Base-by-base conservation (phyloP, 2,888 invertebrate genomes). In the Patella ulyssiponensis region DNA sequence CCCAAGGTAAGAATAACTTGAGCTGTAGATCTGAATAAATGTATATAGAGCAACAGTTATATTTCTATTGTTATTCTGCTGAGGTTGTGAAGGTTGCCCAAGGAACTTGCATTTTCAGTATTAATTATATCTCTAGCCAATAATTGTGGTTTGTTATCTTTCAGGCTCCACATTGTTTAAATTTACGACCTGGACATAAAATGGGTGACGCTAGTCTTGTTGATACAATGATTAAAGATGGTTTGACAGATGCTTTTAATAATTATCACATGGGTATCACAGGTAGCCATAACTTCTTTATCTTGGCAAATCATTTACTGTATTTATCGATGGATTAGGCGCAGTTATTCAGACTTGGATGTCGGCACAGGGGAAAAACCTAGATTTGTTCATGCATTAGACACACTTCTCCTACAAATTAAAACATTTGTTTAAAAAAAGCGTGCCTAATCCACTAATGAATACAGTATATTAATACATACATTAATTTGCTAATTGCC, bases 231-330 rank as follows among this genome's bases (percentile, higher is more conserved):
- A 75, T 89, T 78, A 80, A 79, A 70, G 91, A 91, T 83, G 91
- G 91, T 0, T 93, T 96, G 14, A 95, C 94, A 1, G 96, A 96
- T 92, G 95, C 95, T 11, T 95, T 96, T 89, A 88, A 93, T 83
- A 93, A 94, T 78, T 93, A 94, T 78, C 95, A 95, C 87, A 96
- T 96, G 96, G 96, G 96, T 75, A 92, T 95, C 52, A 96, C 96
- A 81, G 95, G 95, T 94, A 91, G 23, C n/a, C n/a, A 69, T 52
- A 17, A 5, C 15, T 56, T 74, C 14, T 56, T 56, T 58, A 27
- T 23, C 20, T 17, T 23, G 11, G 23, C 11, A 23, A 71, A 44
- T 44, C 44, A 44, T 44, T 44, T 33, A 33, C 0, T 5, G 7
- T 33, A 33, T 33, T 44, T 44, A 44, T 44, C 44, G 9, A 9